These are phyloP conservation scores for Sturnus vulgaris DNA, from an alignment of 2,113 vertebrate genomes.

Conservation along the genomic window DNA sequence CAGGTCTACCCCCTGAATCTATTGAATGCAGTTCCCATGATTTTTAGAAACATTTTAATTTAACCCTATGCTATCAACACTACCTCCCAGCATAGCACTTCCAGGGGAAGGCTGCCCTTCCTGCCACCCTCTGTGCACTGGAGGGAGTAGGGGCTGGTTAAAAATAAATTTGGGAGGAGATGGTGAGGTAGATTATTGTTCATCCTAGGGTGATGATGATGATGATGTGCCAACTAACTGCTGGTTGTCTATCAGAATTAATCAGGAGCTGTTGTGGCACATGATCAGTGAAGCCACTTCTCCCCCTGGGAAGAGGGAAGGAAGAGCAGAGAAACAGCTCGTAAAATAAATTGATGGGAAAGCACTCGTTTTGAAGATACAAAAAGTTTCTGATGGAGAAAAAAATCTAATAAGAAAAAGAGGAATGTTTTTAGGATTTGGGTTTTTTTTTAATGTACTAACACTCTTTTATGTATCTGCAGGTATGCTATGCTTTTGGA, in stretches of 20 bases:
- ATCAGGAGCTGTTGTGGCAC: conserved; percentile 40
- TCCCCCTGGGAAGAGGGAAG: not conserved
- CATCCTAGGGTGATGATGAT: conserved; percentile 30
- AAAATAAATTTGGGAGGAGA: conserved; percentile 72
- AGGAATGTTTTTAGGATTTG: not conserved
- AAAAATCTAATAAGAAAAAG: not conserved
- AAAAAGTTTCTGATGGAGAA: not conserved
- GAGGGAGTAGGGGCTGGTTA: conserved; percentile 32
- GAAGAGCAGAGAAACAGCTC: not conserved
- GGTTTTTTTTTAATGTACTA: not conserved
- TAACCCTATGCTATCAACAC: no score
- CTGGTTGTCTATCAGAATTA: conserved; percentile 65
- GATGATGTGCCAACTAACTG: conserved; percentile 43
- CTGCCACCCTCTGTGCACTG: fast-evolving
- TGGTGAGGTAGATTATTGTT: conserved; percentile 58
- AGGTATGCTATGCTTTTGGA: not conserved
- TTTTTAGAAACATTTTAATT: no score
- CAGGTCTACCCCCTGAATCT: no score
- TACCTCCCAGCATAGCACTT: fast-evolving
- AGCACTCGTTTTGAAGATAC: not conserved
- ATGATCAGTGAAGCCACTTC: conserved; percentile 4
- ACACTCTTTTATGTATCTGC: not conserved
- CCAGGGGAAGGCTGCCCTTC: not conserved
- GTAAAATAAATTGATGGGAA: not conserved
- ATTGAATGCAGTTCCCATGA: no score